Evolutionary conservation across 2,113 vertebrate genomes (phyloP), one percentile per base, ranked within the genome.

Genomic region (Toxotes jaculatrix): DNA sequence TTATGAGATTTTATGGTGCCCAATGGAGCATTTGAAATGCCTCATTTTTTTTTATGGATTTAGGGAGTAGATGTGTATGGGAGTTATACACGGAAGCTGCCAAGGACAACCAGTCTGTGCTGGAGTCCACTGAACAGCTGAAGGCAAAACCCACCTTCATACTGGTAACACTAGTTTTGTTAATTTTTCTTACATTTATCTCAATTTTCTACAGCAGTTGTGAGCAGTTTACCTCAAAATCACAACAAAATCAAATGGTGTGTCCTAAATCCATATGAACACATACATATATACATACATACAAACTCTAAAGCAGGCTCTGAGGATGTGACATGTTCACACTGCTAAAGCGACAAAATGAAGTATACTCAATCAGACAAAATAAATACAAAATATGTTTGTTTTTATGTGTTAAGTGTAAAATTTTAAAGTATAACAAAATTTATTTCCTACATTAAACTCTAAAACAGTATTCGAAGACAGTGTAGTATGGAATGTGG

Each of bases 91-190:
- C 4, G 42, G 42, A 60, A 49, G 32, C 56, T 67, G 63, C 74
- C 74, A 59, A 57, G 47, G 51, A 76, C 74, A 76, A 66, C 32
- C 51, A 67, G 40, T 59, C 36, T 45, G 34, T 19, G 47, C 47
- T 49, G 47, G 47, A 49, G 47, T 16, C 16, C 16, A 38, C 71
- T 12, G 32, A 49, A 38, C 2, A 56, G 61, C 63, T 65, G 61
- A 38, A 67, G 53, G 40, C 21, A 0, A 75, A 17, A 19, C 19
- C 57, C 14, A 16, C 31, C 16, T 51, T n/a, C 19, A 51, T 7
- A 7, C 47, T 19, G 47, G 16, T 17, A 59, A 16, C 56, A 32
- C 56, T 32, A 27, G 27, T 27, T 27, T 27, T 27, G 27, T 27
- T 27, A 27, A 27, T 51, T 21, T 51, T 3, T 21, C 49, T 31